These are phyloP conservation scores for Ctenomys sociabilis DNA, from an alignment of 2,113 vertebrate species.

Conservation along the genomic window DNA sequence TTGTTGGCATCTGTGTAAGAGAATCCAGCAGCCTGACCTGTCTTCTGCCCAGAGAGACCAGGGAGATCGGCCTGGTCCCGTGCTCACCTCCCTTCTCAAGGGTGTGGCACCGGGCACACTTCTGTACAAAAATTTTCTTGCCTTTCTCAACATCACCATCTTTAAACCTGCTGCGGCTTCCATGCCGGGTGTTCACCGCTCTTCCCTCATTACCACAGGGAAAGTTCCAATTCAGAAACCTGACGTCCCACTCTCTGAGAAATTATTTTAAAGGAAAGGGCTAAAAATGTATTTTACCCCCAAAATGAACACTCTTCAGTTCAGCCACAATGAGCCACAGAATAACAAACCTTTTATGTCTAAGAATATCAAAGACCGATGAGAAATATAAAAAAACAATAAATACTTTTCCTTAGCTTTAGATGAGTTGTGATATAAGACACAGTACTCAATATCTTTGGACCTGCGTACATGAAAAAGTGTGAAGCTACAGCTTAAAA, in stretches of 20 bases:
- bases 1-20: too few species aligned
- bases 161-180: too few species aligned
- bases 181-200: too few species aligned
- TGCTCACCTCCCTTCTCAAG: too few species aligned
- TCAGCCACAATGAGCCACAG: background rate
- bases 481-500: background rate
- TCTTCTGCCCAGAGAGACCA: too few species aligned
- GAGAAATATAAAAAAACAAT: slow-evolving; percentile 42
- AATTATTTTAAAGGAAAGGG: slow-evolving; percentile 31
- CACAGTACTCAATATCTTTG: background rate
- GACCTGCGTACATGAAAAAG: background rate
- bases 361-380: background rate
- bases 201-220: too few species aligned
- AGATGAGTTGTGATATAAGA: background rate
- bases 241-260: background rate
- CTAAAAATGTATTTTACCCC: background rate
- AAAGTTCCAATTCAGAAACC: too few species aligned
- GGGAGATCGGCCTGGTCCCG: too few species aligned
- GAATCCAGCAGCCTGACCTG: too few species aligned
- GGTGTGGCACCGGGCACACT: too few species aligned
- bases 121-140: too few species aligned
- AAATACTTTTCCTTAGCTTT: slow-evolving; percentile 12
- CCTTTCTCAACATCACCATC: too few species aligned
- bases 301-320: background rate
- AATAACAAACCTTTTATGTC: slow-evolving; percentile 5